These are phyloP conservation scores for Zygaena filipendulae DNA, from an alignment of 2,888 invertebrate species.

Conservation along the genomic window DNA sequence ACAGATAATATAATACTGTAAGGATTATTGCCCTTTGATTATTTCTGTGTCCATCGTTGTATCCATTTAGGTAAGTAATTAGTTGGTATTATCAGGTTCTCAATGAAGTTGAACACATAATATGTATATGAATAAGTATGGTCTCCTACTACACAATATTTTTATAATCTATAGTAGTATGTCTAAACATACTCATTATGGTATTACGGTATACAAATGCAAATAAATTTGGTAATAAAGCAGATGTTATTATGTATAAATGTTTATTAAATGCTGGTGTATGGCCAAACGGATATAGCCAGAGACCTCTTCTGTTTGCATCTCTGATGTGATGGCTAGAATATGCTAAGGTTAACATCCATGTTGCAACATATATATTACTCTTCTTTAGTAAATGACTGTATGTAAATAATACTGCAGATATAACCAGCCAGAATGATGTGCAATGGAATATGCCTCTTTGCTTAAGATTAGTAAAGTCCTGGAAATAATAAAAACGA, in stretches of 20 bases:
- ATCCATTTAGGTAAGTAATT: too few relatives aligned
- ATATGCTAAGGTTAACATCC: slow-evolving; percentile 40
- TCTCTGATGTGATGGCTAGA: slow-evolving; percentile 47
- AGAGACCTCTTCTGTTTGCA: slow-evolving; percentile 41
- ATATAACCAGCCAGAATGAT: slow-evolving; percentile 33
- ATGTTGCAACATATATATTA: slow-evolving; percentile 30
- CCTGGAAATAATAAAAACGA: slow-evolving; percentile 36
- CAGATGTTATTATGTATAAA: slow-evolving; percentile 30
- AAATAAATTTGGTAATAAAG: slow-evolving; percentile 31
- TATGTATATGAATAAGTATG: too few relatives aligned
- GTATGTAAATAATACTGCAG: slow-evolving; percentile 24
- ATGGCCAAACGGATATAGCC: slow-evolving; percentile 45
- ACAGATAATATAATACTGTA: too few relatives aligned
- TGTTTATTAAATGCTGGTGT: slow-evolving; percentile 31
- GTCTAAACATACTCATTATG: slow-evolving; percentile 4
- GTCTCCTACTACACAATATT: too few relatives aligned
- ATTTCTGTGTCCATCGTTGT: too few relatives aligned
- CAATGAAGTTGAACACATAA: too few relatives aligned
- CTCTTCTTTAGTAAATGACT: slow-evolving; percentile 30
- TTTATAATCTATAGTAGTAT: slow-evolving; percentile 16
- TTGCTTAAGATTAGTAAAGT: slow-evolving; percentile 30
- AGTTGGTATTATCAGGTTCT: too few relatives aligned
- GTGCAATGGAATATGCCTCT: slow-evolving; percentile 50
- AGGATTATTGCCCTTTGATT: too few relatives aligned
- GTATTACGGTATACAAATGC: slow-evolving; percentile 24